Evolutionary conservation across 2,113 vertebrate genomes (phyloP), one percentile per base, ranked within the genome.

Genomic region (Xenopus borealis): DNA sequence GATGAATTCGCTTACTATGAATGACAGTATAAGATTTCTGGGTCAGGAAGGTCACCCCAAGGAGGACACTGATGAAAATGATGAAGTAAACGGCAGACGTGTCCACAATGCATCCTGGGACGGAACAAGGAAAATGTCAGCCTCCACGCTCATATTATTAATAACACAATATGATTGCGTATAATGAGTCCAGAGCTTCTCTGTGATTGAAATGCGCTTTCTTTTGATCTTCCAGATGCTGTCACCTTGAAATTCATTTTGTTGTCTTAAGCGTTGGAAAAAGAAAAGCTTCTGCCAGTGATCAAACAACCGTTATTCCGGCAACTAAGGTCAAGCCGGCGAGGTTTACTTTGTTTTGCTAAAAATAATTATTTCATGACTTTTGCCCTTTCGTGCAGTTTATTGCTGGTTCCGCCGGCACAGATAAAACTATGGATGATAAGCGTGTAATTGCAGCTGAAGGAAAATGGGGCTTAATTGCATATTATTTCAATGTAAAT

Each of bases 1-100:
- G 94, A 95, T 95, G 94, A 94, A 94, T 91, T 93, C 91, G 83
- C 90, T 95, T 89, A 88, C 44, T 82, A 86, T 94, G 95, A 96
- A 88, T 94, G 95, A 94, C 95, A 92, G 92, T 85, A 85, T 83
- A 90, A 90, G 86, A 89, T 86, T 92, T 88, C 91, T 88, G 90
- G 95, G 95, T 92, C 89, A 69, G 77, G 69, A 75, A 63, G 93
- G 94, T 94, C 92, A 90, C 67, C 80, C 82, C 63, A 66, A 81
- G 78, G 83, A 88, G 90, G 90, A 90, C 89, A 82, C 87, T 89
- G 93, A 93, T 92, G 91, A 88, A 90, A 92, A 92, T 86, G 86
- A 89, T 80, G 82, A 88, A 82, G 87, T 86, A 89, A 93, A 92
- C 91, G 92, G 91, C 94, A 94, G 93, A 90, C 88, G 91, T 88